Percentiles rank a stretch among this genome's conserved stretches.
Evolutionary conservation across 2,113 vertebrate species (phyloP).

Genomic region (Cebus imitator): DNA sequence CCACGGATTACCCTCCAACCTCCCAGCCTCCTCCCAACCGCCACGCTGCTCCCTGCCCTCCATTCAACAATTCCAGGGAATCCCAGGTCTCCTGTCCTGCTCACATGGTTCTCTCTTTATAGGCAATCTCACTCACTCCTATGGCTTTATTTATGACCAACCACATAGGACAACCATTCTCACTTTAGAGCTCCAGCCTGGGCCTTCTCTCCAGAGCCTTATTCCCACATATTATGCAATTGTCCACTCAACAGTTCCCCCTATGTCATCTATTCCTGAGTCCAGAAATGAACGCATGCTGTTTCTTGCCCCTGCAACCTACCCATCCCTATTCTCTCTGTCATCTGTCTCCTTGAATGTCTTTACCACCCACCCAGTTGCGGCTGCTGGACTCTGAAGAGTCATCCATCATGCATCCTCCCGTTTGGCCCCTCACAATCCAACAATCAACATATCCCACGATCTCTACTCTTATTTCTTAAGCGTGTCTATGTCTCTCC

Average conservation of each 20-base stretch:
- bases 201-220: too few species aligned
- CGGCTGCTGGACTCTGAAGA: background rate
- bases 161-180: background rate
- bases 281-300: background rate
- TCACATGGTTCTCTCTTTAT: background rate
- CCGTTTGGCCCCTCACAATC: background rate
- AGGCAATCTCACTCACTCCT: background rate
- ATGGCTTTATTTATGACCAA: background rate
- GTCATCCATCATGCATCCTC: background rate
- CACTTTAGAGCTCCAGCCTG: background rate
- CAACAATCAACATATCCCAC: background rate
- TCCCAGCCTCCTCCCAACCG: background rate
- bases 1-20: background rate
- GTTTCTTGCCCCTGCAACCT: background rate
- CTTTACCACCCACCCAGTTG: too few species aligned
- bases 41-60: background rate
- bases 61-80: too few species aligned
- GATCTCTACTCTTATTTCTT: background rate
- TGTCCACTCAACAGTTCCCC: background rate
- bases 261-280: too few species aligned
- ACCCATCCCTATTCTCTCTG: background rate
- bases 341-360: background rate
- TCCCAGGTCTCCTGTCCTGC: background rate
- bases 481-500: background rate
- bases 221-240: rapidly evolving